Evolutionary conservation across 2,113 vertebrate species (phyloP).

Genomic region (Todiramphus saurophagus): DNA sequence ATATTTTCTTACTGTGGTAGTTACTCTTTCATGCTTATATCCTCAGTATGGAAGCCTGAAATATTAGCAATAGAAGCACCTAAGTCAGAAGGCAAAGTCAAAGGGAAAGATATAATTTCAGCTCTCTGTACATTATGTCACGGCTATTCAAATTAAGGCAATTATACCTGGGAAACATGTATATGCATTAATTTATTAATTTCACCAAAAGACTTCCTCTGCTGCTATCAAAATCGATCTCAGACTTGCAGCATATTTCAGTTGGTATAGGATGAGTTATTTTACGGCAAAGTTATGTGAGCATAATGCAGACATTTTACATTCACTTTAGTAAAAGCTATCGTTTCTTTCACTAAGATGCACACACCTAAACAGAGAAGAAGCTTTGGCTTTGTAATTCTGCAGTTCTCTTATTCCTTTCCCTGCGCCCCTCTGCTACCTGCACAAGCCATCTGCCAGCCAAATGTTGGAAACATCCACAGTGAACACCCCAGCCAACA

Average conservation of each 20-base stretch:
- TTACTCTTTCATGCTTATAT: background rate
- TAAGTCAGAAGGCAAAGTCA: background rate
- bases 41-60: background rate
- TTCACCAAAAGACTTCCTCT: background rate
- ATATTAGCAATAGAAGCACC: background rate
- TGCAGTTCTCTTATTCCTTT: background rate
- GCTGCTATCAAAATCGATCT: background rate
- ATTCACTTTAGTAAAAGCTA: background rate
- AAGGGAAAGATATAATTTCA: background rate
- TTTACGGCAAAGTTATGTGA: background rate
- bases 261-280: background rate
- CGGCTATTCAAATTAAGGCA: background rate
- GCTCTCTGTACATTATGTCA: background rate
- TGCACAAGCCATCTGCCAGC: background rate
- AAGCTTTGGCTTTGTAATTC: background rate
- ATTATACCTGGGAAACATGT: background rate
- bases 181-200: background rate
- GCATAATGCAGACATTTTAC: background rate
- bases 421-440: background rate
- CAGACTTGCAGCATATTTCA: background rate
- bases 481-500: background rate
- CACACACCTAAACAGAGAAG: background rate
- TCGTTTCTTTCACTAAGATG: background rate
- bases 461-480: background rate
- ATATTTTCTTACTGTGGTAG: background rate